Percentiles rank a stretch among this genome's conserved stretches.
These are phyloP conservation scores for Cepaea nemoralis DNA, from an alignment of 1,140 invertebrate genomes.

Conservation along the genomic window DNA sequence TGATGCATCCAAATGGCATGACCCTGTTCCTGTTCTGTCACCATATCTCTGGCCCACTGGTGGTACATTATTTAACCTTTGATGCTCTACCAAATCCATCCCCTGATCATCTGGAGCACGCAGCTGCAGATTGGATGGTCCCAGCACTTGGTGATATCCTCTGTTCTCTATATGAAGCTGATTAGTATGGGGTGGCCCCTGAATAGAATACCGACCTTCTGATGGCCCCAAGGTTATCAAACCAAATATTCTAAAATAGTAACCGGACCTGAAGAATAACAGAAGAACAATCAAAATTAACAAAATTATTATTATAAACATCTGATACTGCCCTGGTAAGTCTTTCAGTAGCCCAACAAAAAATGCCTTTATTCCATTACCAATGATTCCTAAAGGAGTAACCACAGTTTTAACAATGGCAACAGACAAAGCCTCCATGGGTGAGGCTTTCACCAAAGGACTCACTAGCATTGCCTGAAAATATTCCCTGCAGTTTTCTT, in stretches of 20 bases:
- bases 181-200: neutral
- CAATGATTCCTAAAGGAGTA: constrained; percentile 4
- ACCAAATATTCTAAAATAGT: neutral
- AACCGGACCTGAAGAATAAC: neutral
- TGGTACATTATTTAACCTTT: no score
- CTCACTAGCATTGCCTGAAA: neutral
- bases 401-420: neutral
- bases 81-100: no score
- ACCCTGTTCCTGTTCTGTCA: no score
- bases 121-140: no score
- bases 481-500: constrained; percentile 3
- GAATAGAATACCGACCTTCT: neutral
- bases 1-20: no score
- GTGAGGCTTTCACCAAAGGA: neutral
- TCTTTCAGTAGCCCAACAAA: neutral
- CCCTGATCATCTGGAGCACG: no score
- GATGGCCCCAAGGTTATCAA: neutral
- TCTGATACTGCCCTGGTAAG: neutral
- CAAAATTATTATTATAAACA: neutral
- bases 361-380: constrained; percentile 18
- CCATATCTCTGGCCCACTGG: no score
- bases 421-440: neutral
- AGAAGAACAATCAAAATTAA: neutral
- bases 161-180: neutral
- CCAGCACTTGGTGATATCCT: no score